Evolutionary conservation across 2,888 invertebrate genomes (phyloP), one percentile per base, ranked within the genome.

Genomic region (Pseudococcus jackbeardsleyi): DNA sequence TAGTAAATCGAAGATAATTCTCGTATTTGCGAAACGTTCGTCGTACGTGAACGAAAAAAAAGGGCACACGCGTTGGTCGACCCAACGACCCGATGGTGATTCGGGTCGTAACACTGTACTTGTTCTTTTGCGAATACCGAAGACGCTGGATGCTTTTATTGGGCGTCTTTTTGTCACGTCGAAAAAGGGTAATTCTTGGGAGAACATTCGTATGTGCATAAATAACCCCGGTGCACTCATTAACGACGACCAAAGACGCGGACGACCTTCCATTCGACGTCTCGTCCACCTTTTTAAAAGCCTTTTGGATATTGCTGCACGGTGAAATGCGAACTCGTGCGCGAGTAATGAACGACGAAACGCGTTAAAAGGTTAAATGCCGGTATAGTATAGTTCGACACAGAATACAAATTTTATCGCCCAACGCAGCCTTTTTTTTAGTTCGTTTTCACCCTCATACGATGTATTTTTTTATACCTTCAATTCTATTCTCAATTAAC

Each of bases 291-390:
- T 50, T 50, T 64, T 22, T 64, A 19, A 64, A 64, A 64, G 64
- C 64, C 64, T 64, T 64, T 59, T 17, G 64, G 64, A 64, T 64
- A 64, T 64, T 64, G 22, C 64, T 50, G 3, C 26, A 33, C 26
- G 15, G 64, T 12, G 19, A 64, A 64, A 64, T 64, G 64, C 64
- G 19, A 64, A 64, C 64, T 64, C 64, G 64, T 64, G 64, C 64
- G 22, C 64, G 64, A 64, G 39, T 33, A 77, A 77, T 77, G 22
- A 77, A 77, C 77, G 50, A 33, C 50, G 77, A 39, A 77, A 26
- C 77, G 33, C 77, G 77, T 77, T 77, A 77, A 77, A 39, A 77
- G 39, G 77, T 64, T 64, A 64, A 64, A 64, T 64, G 64, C 64
- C 19, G 19, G 64, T 64, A 64, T 64, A 64, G 19, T 5, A 39